Percentiles rank a stretch among this genome's conserved stretches.
Conservation (phyloP, 2,797 vertebrate genomes). For the Clarias platycephalus region DNA sequence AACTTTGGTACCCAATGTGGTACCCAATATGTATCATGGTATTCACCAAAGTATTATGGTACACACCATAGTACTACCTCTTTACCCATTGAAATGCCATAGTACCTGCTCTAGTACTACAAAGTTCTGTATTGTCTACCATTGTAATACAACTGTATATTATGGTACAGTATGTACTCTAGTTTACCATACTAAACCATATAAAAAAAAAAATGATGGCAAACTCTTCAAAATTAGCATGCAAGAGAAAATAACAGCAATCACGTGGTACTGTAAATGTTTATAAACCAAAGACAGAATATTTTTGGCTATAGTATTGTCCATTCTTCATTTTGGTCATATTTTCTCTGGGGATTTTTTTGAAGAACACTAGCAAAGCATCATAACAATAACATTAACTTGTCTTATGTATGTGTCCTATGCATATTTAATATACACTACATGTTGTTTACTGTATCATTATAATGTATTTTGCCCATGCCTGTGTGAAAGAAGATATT, state of each 20-base stretch:
- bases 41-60: too few species aligned
- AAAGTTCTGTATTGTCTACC: too few species aligned
- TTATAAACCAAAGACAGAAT: neutral
- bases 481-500: slow-evolving; percentile 3
- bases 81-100: too few species aligned
- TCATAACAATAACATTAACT: neutral
- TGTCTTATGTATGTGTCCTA: neutral
- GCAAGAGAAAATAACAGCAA: neutral
- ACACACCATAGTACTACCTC: too few species aligned
- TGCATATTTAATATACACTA: neutral
- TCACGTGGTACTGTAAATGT: neutral
- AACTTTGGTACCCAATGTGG: too few species aligned
- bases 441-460: neutral
- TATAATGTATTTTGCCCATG: neutral
- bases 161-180: too few species aligned
- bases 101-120: too few species aligned
- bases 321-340: neutral
- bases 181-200: too few species aligned
- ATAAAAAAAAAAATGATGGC: too few species aligned
- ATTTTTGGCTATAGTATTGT: neutral
- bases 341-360: neutral
- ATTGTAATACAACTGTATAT: too few species aligned
- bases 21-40: too few species aligned
- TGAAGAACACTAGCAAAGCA: neutral
- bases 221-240: neutral